phyloP scores from a whole-genome alignment of 2,797 vertebrate species.

The Acanthornis magna region DNA sequence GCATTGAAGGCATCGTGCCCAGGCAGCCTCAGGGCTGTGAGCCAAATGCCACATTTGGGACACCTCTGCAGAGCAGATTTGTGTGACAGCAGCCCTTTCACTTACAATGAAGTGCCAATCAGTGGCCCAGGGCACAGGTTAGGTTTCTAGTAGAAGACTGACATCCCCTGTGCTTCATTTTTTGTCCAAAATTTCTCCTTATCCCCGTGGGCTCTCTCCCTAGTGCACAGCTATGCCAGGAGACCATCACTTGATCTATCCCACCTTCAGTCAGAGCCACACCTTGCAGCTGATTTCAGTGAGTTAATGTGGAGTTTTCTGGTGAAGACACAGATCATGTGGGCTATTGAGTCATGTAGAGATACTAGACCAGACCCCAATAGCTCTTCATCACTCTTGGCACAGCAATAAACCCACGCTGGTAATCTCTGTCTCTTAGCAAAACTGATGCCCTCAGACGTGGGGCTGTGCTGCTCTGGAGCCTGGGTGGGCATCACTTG shows the following conservation, averaged over 20 bases:
- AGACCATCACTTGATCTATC: background rate
- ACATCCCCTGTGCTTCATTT: background rate
- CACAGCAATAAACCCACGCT: background rate
- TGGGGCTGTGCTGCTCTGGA: background rate
- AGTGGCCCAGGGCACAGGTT: background rate
- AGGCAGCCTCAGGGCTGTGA: background rate
- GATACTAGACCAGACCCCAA: background rate
- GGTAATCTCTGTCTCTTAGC: background rate
- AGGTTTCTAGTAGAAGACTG: background rate
- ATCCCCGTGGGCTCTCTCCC: background rate
- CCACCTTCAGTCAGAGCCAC: background rate
- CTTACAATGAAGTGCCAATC: background rate
- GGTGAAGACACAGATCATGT: background rate
- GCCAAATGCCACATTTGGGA: background rate
- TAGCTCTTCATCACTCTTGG: background rate
- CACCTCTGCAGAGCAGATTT: background rate
- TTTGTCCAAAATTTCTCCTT: background rate
- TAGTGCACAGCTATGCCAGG: background rate
- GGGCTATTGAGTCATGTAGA: background rate
- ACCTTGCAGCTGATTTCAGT: background rate
- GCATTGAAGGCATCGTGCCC: fast-evolving
- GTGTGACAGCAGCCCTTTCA: background rate
- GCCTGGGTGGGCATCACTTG: background rate
- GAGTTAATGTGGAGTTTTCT: background rate
- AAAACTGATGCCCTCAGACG: background rate